Evolutionary conservation across 2,113 vertebrate species (phyloP).

Genomic region (Bubo bubo): DNA sequence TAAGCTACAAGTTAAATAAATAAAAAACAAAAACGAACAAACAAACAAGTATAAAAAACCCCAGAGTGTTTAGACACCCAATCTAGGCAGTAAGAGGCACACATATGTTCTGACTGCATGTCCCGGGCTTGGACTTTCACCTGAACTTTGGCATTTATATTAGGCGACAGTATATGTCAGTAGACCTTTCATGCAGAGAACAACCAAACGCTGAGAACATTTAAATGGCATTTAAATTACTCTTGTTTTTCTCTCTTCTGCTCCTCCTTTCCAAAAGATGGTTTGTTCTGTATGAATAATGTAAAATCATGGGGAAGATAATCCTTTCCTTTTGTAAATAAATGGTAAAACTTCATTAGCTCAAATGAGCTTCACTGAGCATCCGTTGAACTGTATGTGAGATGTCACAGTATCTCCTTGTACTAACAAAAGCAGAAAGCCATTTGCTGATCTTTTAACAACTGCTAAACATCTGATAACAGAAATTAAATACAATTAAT

Average conservation of each 20-base stretch:
- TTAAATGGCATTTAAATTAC: neutral
- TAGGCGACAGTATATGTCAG: neutral
- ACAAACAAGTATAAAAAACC: accelerated
- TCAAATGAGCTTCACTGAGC: neutral
- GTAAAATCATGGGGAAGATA: neutral
- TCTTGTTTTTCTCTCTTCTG: neutral
- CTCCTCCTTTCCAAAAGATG: neutral
- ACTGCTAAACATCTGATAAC: neutral
- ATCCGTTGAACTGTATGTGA: neutral
- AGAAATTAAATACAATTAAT: neutral
- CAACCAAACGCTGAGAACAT: neutral
- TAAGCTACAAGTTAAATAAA: neutral
- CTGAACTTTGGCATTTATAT: neutral
- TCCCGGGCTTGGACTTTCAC: neutral
- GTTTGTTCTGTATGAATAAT: neutral
- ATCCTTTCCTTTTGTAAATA: neutral
- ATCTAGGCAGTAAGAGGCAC: accelerated
- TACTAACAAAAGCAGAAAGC: neutral
- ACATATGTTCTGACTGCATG: neutral
- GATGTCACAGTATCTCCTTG: neutral
- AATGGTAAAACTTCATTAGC: neutral
- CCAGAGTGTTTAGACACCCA: neutral
- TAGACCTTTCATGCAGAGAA: neutral
- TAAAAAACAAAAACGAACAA: neutral
- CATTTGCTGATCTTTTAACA: neutral